Evolutionary conservation across 2,113 vertebrate genomes (phyloP).

Genomic region (Prolemur simus): DNA sequence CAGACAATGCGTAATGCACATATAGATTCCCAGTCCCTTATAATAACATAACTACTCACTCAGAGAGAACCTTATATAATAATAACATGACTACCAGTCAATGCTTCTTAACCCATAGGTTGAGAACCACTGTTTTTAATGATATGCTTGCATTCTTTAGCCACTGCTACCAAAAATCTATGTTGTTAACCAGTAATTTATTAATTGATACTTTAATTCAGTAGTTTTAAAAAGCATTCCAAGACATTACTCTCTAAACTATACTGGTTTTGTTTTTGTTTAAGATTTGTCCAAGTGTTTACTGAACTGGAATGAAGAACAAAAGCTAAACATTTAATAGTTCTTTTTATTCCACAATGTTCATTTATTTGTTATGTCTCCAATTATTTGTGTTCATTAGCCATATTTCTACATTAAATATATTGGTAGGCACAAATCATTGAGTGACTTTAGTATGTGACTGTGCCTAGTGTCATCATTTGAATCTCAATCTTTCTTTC

Average conservation of each 20-base stretch:
- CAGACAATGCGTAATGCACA: neutral
- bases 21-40: neutral
- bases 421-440: neutral
- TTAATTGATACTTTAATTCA: neutral
- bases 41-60: neutral
- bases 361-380: neutral
- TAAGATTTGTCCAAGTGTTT: neutral
- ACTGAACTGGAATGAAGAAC: neutral
- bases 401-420: neutral
- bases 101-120: neutral
- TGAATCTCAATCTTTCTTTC: neutral
- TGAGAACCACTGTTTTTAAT: neutral
- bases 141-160: neutral
- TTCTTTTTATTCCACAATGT: neutral
- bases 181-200: neutral
- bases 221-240: neutral
- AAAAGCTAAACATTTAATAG: neutral
- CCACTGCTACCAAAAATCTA: neutral
- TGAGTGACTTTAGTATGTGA: neutral
- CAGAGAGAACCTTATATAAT: neutral
- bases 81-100: neutral
- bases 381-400: neutral
- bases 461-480: neutral
- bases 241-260: neutral
- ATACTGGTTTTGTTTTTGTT: neutral